Evolutionary conservation across 2,113 vertebrate genomes (phyloP).

Genomic region (Eurypyga helias): DNA sequence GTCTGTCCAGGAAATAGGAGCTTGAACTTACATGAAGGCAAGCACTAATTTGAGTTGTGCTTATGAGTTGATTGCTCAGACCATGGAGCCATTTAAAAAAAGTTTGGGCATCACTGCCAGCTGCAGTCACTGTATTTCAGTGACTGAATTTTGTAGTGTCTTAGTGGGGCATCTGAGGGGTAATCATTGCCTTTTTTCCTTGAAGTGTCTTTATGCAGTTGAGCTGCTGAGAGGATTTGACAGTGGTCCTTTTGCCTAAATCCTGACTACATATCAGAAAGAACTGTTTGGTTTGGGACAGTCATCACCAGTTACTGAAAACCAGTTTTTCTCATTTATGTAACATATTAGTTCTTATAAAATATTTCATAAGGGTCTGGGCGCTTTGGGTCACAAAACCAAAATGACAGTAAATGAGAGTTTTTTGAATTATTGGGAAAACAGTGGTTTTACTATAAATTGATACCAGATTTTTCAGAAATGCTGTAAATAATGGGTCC

Average conservation of each 20-base stretch:
- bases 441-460: background rate
- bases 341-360: background rate
- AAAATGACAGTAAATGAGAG: background rate
- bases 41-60: background rate
- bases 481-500: background rate
- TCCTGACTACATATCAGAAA: background rate
- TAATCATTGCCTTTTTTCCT: background rate
- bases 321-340: background rate
- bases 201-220: background rate
- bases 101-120: background rate
- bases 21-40: background rate
- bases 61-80: background rate
- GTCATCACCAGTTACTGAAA: background rate
- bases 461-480: background rate
- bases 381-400: background rate
- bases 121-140: background rate
- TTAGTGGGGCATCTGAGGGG: background rate
- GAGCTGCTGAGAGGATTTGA: background rate
- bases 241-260: background rate
- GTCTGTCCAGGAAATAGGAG: background rate
- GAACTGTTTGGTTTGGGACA: background rate
- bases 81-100: background rate
- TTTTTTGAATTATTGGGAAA: background rate
- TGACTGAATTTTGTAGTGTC: background rate
- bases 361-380: background rate